Percentiles rank a stretch among this genome's conserved stretches.
phyloP scores from a whole-genome alignment of 2,888 invertebrate genomes.

The Amphimallon solstitiale region DNA sequence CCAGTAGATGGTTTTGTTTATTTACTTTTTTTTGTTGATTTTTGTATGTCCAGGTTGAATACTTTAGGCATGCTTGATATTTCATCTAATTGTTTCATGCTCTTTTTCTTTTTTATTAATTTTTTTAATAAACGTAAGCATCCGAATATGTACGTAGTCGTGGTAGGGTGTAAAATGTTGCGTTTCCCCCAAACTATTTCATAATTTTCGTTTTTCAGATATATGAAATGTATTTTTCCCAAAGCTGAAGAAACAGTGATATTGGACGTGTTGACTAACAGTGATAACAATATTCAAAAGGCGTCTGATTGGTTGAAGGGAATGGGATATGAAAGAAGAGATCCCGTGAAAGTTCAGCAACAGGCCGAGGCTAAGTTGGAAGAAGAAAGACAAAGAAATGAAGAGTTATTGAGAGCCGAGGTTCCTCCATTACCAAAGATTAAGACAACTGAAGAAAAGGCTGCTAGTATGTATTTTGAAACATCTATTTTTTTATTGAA shows the following conservation, averaged over 20 bases:
- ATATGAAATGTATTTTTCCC: slow-evolving; percentile 90
- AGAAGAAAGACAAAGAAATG: slow-evolving; percentile 43
- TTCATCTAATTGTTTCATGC: slow-evolving; percentile 50
- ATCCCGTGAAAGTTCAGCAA: slow-evolving; percentile 67
- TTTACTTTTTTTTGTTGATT: slow-evolving; percentile 26
- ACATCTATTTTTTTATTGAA: too few relatives aligned
- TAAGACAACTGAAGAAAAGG: slow-evolving; percentile 77
- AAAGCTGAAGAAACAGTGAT: slow-evolving; percentile 90
- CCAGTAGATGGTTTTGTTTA: slow-evolving; percentile 33
- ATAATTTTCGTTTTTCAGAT: slow-evolving; percentile 68
- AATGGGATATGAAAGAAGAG: slow-evolving; percentile 86
- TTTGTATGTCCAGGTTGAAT: slow-evolving; percentile 16
- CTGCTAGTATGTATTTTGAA: slow-evolving; percentile 71
- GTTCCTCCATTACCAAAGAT: slow-evolving; percentile 71
- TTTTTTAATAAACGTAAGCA: slow-evolving; percentile 41
- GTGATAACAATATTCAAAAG: slow-evolving; percentile 91
- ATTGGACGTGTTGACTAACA: slow-evolving; percentile 82
- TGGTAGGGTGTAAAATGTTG: background rate
- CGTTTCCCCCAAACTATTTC: background rate
- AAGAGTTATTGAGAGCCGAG: slow-evolving; percentile 42
- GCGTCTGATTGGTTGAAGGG: slow-evolving; percentile 83
- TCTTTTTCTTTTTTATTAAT: slow-evolving; percentile 53
- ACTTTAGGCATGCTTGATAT: slow-evolving; percentile 27
- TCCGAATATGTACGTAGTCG: too few relatives aligned
- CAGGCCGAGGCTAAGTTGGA: slow-evolving; percentile 63